Evolutionary conservation across 2,888 invertebrate genomes (phyloP), one percentile per base, ranked within the genome.

Genomic region (Caenorhabditis sp.): DNA sequence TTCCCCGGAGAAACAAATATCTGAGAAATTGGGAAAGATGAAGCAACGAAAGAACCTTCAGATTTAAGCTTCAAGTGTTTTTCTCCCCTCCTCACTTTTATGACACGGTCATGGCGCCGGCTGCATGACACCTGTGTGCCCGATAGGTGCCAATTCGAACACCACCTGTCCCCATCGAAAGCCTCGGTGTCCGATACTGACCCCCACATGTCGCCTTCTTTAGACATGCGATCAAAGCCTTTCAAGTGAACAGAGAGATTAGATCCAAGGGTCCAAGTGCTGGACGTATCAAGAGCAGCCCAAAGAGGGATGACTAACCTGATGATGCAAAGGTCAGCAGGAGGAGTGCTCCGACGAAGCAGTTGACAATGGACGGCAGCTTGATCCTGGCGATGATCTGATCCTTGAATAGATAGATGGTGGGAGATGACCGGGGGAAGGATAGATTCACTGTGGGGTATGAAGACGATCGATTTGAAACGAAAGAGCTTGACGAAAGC

Each of bases 71-170:
- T 16, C 38, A 44, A 24, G 16, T 38, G n/a, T 61, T 51, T 73
- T 51, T 73, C 28, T 12, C n/a, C n/a, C 58, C n/a, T 24, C 24
- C 22, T n/a, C 6, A 10, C 49, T 76, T 76, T 76, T 69, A 76
- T 59, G 76, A 66, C 75, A 58, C 51, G 75, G 66, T 58, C 75
- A 56, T 75, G 66, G 76, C 77, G 70, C 77, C 77, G 63, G 77
- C 69, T 70, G 77, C 77, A 70, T 70, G 77, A 70, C 77, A 77
- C 77, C 77, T 77, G 77, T 70, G 77, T 19, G 38, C 41, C 19
- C 44, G 24, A 26, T 24, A 35, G 35, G 31, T 31, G 49, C 35
- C 51, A 16, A n/a, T 44, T 26, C 38, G 77, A 77, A 77, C 77
- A 59, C 77, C 77, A 70, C 69, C 77, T 77, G 77, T 70, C 44